phyloP scores from a whole-genome alignment of 1,140 invertebrate species.

The Cotesia vestalis region DNA sequence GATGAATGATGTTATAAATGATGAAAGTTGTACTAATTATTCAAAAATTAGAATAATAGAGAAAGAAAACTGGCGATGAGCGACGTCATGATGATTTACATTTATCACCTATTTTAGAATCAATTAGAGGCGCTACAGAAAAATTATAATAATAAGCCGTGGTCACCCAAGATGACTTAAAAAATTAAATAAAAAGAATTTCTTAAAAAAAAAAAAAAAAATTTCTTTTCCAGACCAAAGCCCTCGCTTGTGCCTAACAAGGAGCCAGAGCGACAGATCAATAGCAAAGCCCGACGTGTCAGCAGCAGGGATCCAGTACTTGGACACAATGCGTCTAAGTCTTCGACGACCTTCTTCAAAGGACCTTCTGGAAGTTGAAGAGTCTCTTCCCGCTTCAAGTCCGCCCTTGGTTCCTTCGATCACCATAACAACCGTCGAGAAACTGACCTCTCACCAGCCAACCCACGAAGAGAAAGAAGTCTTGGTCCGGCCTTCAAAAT shows the following conservation, averaged over 20 bases:
- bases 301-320: conserved; percentile 63
- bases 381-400: background rate
- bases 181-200: too few species aligned
- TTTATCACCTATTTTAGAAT: too few species aligned
- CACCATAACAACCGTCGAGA: background rate
- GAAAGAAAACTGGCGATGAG: too few species aligned
- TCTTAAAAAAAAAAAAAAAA: too few species aligned
- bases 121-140: too few species aligned
- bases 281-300: conserved; percentile 47
- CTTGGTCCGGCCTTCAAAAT: conserved; percentile 5
- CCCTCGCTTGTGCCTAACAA: conserved; percentile 41
- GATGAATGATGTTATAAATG: too few species aligned
- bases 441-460: background rate
- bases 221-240: conserved; percentile 30
- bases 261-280: conserved; percentile 60
- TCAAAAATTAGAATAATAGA: too few species aligned
- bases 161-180: too few species aligned
- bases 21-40: too few species aligned
- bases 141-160: too few species aligned
- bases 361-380: conserved; percentile 29
- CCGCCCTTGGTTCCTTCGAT: background rate
- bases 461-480: conserved; percentile 9
- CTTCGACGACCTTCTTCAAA: conserved; percentile 65
- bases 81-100: too few species aligned
- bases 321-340: conserved; percentile 82